A percentile compares a stretch with the other conserved stretches of the same genome.
Conservation (phyloP, 2,113 vertebrate species). For the Cyprinus carpio region DNA sequence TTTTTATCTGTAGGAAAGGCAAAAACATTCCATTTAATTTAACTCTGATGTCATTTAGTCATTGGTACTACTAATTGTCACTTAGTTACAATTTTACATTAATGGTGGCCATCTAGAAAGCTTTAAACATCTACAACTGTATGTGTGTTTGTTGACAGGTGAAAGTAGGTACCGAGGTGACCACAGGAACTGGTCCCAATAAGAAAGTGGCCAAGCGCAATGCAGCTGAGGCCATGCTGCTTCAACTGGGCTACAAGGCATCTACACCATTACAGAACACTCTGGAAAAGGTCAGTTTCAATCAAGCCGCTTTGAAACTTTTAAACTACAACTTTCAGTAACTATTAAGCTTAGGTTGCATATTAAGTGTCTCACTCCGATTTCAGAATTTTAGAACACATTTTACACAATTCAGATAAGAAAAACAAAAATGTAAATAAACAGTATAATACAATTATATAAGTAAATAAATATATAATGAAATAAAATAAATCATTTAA, state of each 20-base stretch:
- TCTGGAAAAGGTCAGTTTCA: conserved; percentile 80
- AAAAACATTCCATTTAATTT: too few relatives aligned
- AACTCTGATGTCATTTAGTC: too few relatives aligned
- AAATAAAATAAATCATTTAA: too few relatives aligned
- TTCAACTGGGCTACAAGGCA: conserved; percentile 95
- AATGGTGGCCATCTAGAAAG: too few relatives aligned
- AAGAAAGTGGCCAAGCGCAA: conserved; percentile 99
- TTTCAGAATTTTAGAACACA: too few relatives aligned
- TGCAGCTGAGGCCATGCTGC: conserved; percentile 94
- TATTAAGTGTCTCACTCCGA: too few relatives aligned
- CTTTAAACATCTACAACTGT: neutral
- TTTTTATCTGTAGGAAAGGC: too few relatives aligned
- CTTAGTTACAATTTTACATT: too few relatives aligned
- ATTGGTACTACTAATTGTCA: too few relatives aligned
- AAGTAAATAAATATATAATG: neutral
- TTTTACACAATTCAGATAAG: too few relatives aligned
- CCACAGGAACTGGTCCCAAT: conserved; percentile 94
- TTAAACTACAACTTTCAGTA: neutral
- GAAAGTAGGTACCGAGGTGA: conserved; percentile 89
- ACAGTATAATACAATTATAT: neutral
- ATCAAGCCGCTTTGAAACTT: neutral
- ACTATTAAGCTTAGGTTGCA: too few relatives aligned
- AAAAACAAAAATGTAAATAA: too few relatives aligned
- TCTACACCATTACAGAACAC: conserved; percentile 85
- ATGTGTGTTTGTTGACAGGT: conserved; percentile 75